Evolutionary conservation across 1,140 invertebrate genomes (phyloP), one percentile per base, ranked within the genome.

Genomic region (Arctopsyche grandis): DNA sequence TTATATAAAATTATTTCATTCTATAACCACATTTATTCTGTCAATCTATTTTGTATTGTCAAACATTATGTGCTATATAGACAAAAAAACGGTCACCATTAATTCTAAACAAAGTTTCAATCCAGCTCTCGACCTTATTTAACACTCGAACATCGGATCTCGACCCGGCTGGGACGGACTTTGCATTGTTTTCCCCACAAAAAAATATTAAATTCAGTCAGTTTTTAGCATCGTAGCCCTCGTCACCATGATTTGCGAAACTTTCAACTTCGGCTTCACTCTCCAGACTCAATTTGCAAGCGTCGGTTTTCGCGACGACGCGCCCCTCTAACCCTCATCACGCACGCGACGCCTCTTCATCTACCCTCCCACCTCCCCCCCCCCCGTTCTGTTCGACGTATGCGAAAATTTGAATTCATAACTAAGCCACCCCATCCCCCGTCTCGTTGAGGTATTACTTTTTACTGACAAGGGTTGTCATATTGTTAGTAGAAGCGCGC

Each of bases 391-490:
- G 60, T 66, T 66, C 60, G 60, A 26, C 19, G 19, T 26, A 71
- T 14, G 21, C 69, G 66, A 60, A 71, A 77, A 70, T 78, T 70
- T 78, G 69, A 71, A 78, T 70, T 78, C 77, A 60, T 58, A 78
- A 70, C 58, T 26, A 52, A 44, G 56, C 38, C 38, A 26, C 1
- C 3, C 16, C 48, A 52, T 12, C 48, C 19, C 21, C 19, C 63
- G 5, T 66, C 56, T 9, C n/a, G 69, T 21, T 26, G 69, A 58
- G 76, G 69, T 73, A 73, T 70, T 70, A 70, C 69, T 78, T 78
- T 71, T 70, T 60, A 70, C 63, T 70, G 60, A 77, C 60, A 52
- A 76, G 75, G 75, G 60, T 77, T 73, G 77, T 78, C 77, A 78
- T 56, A 71, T 78, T 78, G 77, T 78, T 70, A 73, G 66, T 38